Evolutionary conservation across 2,888 invertebrate species (phyloP).

Genomic region (Polyommatus icarus): DNA sequence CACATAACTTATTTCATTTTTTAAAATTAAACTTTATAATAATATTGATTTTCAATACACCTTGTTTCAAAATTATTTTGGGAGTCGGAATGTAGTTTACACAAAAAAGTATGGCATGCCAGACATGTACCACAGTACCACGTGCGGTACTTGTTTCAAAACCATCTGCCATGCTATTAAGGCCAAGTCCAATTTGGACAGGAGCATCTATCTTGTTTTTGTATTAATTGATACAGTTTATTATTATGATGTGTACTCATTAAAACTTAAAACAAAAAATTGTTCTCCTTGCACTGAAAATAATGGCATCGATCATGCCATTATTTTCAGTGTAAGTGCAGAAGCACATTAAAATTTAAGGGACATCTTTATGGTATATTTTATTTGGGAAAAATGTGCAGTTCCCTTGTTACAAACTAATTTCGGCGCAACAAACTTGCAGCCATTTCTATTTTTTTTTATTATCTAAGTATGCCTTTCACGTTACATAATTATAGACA

Average conservation of each 20-base stretch:
- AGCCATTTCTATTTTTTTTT: no score
- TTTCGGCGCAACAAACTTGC: no score
- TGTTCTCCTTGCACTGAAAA: not conserved
- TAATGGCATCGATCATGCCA: not conserved
- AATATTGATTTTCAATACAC: not conserved
- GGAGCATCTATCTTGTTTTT: not conserved
- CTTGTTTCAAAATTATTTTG: not conserved
- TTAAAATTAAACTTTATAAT: no score
- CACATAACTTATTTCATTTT: no score
- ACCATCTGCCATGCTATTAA: not conserved
- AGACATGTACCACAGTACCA: not conserved
- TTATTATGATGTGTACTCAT: not conserved
- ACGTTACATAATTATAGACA: no score
- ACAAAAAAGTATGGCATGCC: not conserved
- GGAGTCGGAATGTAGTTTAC: not conserved
- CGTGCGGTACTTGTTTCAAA: slow-evolving; percentile 13
- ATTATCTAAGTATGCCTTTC: no score
- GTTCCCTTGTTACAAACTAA: no score
- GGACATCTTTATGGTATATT: no score
- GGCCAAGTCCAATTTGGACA: not conserved
- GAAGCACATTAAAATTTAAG: no score
- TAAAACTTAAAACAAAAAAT: not conserved
- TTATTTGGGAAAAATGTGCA: no score
- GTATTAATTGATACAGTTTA: not conserved
- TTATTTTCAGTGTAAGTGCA: no score